phyloP scores from a whole-genome alignment of 2,113 vertebrate genomes.

The Porphyrio hochstetteri region DNA sequence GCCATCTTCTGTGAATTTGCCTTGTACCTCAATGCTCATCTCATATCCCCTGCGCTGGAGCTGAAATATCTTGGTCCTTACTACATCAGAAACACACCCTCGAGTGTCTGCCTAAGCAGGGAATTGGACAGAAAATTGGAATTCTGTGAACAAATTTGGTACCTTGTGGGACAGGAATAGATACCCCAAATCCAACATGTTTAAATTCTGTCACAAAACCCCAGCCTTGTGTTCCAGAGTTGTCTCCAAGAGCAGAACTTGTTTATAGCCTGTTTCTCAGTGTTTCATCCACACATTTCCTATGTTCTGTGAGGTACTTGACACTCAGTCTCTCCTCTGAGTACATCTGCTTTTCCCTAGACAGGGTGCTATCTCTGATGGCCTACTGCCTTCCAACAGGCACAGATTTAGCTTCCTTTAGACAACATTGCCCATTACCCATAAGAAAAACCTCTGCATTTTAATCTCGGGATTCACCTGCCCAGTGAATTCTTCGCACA shows the following conservation, averaged over 20 bases:
- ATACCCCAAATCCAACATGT: neutral
- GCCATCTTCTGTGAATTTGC: slow-evolving; percentile 75
- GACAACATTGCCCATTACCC: neutral
- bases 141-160: neutral
- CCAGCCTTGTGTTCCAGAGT: neutral
- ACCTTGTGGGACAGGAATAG: neutral
- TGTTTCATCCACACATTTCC: neutral
- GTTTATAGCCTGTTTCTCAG: neutral
- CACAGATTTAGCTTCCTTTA: neutral
- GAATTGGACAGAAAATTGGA: slow-evolving; percentile 10
- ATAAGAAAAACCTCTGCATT: neutral
- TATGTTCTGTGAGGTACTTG: neutral
- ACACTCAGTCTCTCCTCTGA: neutral
- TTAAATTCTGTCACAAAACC: neutral
- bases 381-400: neutral
- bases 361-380: neutral
- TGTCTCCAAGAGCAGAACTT: neutral
- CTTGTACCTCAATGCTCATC: slow-evolving; percentile 66
- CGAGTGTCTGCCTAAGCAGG: slow-evolving; percentile 61
- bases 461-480: slow-evolving; percentile 43
- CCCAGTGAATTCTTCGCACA: slow-evolving; percentile 69
- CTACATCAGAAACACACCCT: slow-evolving; percentile 65
- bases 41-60: slow-evolving; percentile 62
- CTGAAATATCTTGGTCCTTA: slow-evolving; percentile 75
- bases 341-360: neutral